Base-by-base conservation (phyloP, 2,113 vertebrate species). In the Calyptomena viridis region DNA sequence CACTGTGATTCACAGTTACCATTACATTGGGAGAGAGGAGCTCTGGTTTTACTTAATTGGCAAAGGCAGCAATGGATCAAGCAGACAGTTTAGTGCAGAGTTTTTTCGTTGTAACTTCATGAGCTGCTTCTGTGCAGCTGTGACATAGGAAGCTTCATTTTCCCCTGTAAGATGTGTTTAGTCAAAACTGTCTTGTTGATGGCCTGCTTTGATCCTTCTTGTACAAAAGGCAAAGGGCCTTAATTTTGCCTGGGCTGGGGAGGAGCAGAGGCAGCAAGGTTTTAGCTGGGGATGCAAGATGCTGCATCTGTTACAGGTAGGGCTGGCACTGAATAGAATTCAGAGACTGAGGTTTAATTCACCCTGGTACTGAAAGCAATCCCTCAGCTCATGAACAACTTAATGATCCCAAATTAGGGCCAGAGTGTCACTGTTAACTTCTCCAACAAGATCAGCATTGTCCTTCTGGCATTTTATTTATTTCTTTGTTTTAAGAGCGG, bases 1-100 rank as follows among this genome's bases (percentile, higher is more conserved):
- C 47, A 53, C 33, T 71, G 20, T 56, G 83, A n/a, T 90, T 92
- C 50, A 22, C 62, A 31, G 82, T 80, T 83, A 50, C 3, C 6
- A 3, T 77, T 67, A 10, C 42, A 71, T 52, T 88, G 84, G 87
- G 92, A 81, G 83, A 59, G n/a, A 63, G 25, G 33, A 87, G 47
- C 87, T 86, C 59, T 90, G 56, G 50, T 52, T 95, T 87, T 95
- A 22, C 23, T 84, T 91, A 75, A 97, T 93, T 96, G 78, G 31
- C 63, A 85, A 87, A 95, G 95, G 64, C 67, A 80, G 79, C 55
- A 63, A 66, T 85, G 5, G 42, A 93, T 96, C 80, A 79, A 8
- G 93, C 21, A 22, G 69, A 56, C 35, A 52, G 30, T 62, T 89
- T 66, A 91, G 59, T 69, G 82, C 56, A 91, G 74, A 81, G 10